Evolutionary conservation across 2,797 vertebrate genomes (phyloP).

Genomic region (Danio tinwini): DNA sequence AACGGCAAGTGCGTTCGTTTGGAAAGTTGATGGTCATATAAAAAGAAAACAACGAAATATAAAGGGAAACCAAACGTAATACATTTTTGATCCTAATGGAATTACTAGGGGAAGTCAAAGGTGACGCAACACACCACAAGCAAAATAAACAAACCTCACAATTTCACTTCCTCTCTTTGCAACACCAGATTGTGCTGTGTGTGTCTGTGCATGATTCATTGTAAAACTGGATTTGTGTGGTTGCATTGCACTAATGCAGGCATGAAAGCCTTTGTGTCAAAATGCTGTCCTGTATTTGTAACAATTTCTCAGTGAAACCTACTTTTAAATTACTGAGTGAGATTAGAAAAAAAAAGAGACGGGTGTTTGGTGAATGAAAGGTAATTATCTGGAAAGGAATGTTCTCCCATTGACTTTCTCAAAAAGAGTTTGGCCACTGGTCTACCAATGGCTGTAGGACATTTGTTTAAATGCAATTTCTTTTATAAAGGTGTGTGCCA

Average conservation of each 20-base stretch:
- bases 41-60: neutral
- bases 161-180: constrained; percentile 22
- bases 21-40: neutral
- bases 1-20: neutral
- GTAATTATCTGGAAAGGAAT: constrained; percentile 20
- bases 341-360: constrained; percentile 24
- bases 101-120: neutral
- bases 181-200: neutral
- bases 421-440: too few relatives aligned
- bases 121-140: neutral
- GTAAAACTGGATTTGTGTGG: constrained; percentile 16
- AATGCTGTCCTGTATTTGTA: neutral
- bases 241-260: neutral
- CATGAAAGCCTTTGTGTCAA: neutral
- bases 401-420: constrained; percentile 12
- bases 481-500: too few relatives aligned
- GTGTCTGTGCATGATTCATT: constrained; percentile 7
- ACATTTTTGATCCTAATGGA: neutral
- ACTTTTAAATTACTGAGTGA: neutral
- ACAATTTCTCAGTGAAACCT: neutral
- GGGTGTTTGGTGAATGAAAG: too few relatives aligned
- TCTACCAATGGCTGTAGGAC: too few relatives aligned
- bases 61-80: neutral
- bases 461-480: too few relatives aligned
- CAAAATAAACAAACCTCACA: neutral